Percentiles rank a stretch among this genome's conserved stretches.
These are phyloP conservation scores for Chirona hameri DNA, from an alignment of 2,888 invertebrate species.

Conservation along the genomic window DNA sequence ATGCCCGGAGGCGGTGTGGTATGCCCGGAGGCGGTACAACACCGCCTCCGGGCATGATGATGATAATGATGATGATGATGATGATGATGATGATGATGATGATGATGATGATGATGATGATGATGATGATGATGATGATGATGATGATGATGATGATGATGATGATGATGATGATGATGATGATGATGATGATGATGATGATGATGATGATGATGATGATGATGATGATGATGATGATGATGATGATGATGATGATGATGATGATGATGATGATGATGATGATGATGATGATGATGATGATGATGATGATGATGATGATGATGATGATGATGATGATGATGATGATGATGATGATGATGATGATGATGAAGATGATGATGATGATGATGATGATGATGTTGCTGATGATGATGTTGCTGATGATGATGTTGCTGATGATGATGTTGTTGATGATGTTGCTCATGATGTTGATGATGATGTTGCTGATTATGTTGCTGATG, in stretches of 20 bases:
- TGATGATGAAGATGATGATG: not conserved
- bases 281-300: not conserved
- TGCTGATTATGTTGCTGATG: too few relatives aligned
- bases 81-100: not conserved
- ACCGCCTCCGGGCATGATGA: not conserved
- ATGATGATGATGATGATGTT: too few relatives aligned
- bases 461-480: too few relatives aligned
- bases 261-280: not conserved
- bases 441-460: too few relatives aligned
- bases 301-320: not conserved
- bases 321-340: not conserved
- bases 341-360: not conserved
- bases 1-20: too few relatives aligned
- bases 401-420: too few relatives aligned
- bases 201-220: not conserved
- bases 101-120: not conserved
- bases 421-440: too few relatives aligned
- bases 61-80: not conserved
- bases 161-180: not conserved
- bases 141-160: not conserved
- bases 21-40: too few relatives aligned
- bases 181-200: not conserved
- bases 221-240: not conserved
- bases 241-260: not conserved
- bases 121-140: not conserved